Conservation (phyloP, 2,797 vertebrate genomes). For the Psittacula echo region DNA sequence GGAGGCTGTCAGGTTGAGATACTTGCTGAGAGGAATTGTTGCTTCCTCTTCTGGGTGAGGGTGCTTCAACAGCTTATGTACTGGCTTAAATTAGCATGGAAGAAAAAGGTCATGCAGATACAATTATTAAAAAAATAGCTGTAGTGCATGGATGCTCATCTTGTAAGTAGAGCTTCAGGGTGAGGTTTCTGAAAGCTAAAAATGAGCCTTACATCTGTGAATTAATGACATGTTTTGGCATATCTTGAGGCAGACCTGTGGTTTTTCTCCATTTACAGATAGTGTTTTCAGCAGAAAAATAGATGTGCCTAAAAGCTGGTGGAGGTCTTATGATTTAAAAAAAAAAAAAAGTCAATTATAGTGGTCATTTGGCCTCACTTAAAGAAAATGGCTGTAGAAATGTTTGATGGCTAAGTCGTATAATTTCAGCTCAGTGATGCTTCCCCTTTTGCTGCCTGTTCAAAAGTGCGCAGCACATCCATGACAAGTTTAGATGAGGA, state of each 20-base stretch:
- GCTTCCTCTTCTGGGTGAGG: neutral
- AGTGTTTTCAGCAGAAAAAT: neutral
- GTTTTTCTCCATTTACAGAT: neutral
- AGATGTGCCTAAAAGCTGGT: neutral
- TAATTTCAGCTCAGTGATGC: neutral
- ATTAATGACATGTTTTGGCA: neutral
- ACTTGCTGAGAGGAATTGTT: neutral
- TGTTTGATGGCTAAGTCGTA: neutral
- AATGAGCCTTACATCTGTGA: neutral
- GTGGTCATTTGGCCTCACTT: neutral
- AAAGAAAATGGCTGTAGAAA: neutral
- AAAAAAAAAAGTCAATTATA: neutral
- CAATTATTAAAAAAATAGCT: neutral
- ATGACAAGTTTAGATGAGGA: neutral
- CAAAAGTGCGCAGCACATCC: neutral
- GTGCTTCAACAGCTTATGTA: neutral
- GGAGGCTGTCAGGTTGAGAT: neutral
- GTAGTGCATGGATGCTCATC: neutral
- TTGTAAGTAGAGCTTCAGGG: neutral
- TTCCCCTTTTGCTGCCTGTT: neutral
- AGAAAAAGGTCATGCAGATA: neutral
- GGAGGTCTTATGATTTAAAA: neutral
- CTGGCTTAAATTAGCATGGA: neutral
- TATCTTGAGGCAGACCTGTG: neutral
- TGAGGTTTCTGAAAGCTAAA: slow-evolving; percentile 22